These are phyloP conservation scores for Lasioglossum baleicum DNA, from an alignment of 1,140 invertebrate species.

Conservation along the genomic window DNA sequence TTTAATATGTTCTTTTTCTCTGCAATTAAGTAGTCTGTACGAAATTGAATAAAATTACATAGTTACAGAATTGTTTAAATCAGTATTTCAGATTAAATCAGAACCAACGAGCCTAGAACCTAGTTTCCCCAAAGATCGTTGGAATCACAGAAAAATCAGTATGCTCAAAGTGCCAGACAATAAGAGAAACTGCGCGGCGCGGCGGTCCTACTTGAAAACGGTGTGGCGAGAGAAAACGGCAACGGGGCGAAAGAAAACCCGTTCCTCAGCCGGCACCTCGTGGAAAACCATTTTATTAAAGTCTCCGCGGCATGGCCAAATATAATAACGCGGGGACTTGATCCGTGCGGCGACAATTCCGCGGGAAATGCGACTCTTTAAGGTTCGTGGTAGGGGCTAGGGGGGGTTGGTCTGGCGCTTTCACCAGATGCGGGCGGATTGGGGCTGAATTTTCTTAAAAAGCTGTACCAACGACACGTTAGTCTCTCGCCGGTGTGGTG, in stretches of 20 bases:
- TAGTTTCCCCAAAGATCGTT: no score
- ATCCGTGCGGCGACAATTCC: constrained; percentile 30
- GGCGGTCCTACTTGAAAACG: no score
- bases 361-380: neutral
- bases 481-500: neutral
- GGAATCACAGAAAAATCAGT: no score
- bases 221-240: neutral
- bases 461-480: constrained; percentile 42
- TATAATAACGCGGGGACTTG: constrained; percentile 35
- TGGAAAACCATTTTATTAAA: constrained; percentile 41
- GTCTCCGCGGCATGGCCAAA: constrained; percentile 33
- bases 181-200: neutral
- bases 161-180: no score
- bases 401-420: neutral
- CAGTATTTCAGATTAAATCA: no score
- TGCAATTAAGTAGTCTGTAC: no score
- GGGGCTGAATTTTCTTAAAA: constrained; percentile 32
- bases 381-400: neutral
- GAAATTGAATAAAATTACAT: no score
- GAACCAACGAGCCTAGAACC: no score
- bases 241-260: neutral
- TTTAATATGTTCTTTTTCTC: neutral
- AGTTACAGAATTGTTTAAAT: no score
- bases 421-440: neutral
- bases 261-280: neutral